phyloP scores from a whole-genome alignment of 2,888 invertebrate genomes.

The Ennomos erosarius region DNA sequence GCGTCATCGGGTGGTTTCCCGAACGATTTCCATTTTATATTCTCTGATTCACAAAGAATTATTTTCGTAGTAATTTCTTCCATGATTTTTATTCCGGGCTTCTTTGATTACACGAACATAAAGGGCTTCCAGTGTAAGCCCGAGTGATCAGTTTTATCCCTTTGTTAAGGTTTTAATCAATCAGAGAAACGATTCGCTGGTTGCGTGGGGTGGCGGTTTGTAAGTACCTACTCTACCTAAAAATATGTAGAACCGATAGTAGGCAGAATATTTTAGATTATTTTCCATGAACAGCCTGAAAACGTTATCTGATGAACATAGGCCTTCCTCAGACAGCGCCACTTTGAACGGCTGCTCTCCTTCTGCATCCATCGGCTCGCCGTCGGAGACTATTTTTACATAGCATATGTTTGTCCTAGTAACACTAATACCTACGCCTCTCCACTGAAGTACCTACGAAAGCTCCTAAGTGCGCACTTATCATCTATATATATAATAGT shows the following conservation, averaged over 20 bases:
- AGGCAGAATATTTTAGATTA: conserved; percentile 3
- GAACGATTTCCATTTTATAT: conserved; percentile 1
- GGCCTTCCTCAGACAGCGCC: too few species aligned
- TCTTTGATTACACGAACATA: conserved; percentile 79
- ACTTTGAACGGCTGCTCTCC: too few species aligned
- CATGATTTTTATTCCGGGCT: conserved; percentile 70
- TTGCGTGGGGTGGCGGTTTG: conserved; percentile 36
- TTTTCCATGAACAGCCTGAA: too few species aligned
- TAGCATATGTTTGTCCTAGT: neutral
- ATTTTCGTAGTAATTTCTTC: conserved; percentile 67
- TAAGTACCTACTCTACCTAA: conserved; percentile 8
- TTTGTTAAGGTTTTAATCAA: conserved; percentile 84
- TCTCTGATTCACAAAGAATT: conserved; percentile 24
- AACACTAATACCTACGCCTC: too few species aligned
- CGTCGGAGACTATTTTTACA: too few species aligned
- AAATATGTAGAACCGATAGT: conserved; percentile 5
- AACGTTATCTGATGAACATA: too few species aligned
- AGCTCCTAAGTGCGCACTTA: too few species aligned
- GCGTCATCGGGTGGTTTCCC: too few species aligned
- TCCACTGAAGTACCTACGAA: too few species aligned
- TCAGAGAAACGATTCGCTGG: conserved; percentile 64
- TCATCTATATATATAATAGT: too few species aligned
- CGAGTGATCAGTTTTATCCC: conserved; percentile 80
- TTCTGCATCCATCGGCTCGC: too few species aligned
- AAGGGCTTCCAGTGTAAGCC: conserved; percentile 80